Base-by-base conservation (phyloP, 1,140 invertebrate species). In the Drosophila punjabiensis region DNA sequence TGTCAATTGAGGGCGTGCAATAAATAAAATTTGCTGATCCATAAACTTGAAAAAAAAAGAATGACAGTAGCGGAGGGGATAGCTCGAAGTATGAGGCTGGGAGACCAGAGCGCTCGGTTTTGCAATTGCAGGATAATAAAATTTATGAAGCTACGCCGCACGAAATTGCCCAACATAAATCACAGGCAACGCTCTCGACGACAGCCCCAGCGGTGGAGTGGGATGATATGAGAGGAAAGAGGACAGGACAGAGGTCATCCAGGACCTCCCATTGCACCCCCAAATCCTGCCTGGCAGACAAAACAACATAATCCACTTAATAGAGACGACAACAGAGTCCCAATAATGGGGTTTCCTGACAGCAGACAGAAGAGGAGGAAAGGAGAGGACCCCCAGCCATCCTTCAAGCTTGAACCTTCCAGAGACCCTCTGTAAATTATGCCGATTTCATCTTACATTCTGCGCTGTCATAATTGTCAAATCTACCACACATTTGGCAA, bases 281-380 rank as follows among this genome's bases (percentile, higher is more conserved):
- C 18, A 62, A 45, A 48, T 39, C 50, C 41, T 62, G 18, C n/a
- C 10, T 52, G 32, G 41, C 50, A 78, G 69, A 69, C 71, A 84
- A 78, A 88, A 88, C 81, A 88, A 89, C 77, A 84, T 88, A 88
- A 88, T 89, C 84, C 85, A 88, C 84, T 88, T 88, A 88, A 88
- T 89, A 75, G 85, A 78, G 84, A 63, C 81, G 81, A 81, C 85
- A 71, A 70, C 77, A 73, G 77, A 83, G 55, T 61, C 59, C 52
- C 79, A 56, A 75, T 79, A 82, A 83, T 71, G 79, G 80, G 62
- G 64, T 70, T 41, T 77, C 68, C 82, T 82, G 60, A 33, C 79
- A 64, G 56, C 43, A 53, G 20, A 58, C 48, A 30, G 48, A 5
- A 30, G 48, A 30, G 48, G 14, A 50, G 48, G 16, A 5, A 24